Evolutionary conservation across 1,140 invertebrate genomes (phyloP).

Genomic region (Aporrectodea caliginosa): DNA sequence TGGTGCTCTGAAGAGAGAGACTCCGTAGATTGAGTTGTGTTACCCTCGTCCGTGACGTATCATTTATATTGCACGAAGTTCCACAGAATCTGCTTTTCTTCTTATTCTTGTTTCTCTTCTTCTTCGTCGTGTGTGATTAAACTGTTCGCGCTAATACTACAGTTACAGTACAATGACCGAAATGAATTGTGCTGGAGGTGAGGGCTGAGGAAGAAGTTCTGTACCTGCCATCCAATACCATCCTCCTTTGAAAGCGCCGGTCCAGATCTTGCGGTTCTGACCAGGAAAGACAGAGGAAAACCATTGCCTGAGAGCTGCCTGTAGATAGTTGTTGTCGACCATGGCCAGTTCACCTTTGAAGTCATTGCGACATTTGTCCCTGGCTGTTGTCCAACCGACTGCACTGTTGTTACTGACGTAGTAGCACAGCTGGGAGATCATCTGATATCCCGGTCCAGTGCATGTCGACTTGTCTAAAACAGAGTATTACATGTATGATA

Average conservation of each 20-base stretch:
- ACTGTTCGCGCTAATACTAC: too few species aligned
- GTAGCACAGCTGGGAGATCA: not conserved
- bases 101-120: too few species aligned
- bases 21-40: too few species aligned
- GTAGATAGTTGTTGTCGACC: not conserved
- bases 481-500: too few species aligned
- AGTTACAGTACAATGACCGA: too few species aligned
- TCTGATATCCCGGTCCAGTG: not conserved
- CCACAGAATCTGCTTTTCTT: too few species aligned
- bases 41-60: too few species aligned
- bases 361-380: not conserved
- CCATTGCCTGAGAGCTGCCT: not conserved
- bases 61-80: too few species aligned
- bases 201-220: too few species aligned
- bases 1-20: too few species aligned
- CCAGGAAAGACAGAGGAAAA: not conserved
- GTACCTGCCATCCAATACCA: not conserved
- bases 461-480: not conserved
- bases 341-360: not conserved
- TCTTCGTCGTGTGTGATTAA: too few species aligned
- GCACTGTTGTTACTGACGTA: not conserved
- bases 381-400: not conserved
- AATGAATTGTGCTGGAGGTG: too few species aligned
- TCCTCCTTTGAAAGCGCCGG: not conserved
- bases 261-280: not conserved